phyloP scores from a whole-genome alignment of 2,113 vertebrate genomes.

The Pollachius pollachius region DNA sequence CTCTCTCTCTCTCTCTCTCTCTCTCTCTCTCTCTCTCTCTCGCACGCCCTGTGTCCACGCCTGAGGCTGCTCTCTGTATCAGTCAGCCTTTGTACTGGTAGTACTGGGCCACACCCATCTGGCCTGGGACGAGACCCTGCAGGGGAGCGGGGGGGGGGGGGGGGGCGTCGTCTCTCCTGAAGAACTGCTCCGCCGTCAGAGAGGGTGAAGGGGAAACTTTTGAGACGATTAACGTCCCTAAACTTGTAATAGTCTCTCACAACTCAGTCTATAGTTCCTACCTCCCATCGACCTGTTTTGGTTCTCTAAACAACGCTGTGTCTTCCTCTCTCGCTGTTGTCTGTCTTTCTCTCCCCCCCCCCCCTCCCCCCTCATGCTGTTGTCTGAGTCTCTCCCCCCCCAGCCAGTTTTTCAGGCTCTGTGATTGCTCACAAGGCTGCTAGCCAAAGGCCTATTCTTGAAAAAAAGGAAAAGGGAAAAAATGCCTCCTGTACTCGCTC shows the following conservation, averaged over 20 bases:
- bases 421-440: conserved; percentile 28
- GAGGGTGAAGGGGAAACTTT: background rate
- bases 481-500: conserved; percentile 11
- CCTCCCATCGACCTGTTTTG: background rate
- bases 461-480: conserved; percentile 29
- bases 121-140: too few relatives aligned
- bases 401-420: conserved; percentile 35
- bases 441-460: conserved; percentile 48
- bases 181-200: too few relatives aligned
- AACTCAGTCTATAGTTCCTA: background rate
- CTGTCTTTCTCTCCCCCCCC: conserved; percentile 18
- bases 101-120: too few relatives aligned
- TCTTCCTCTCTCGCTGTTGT: background rate
- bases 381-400: conserved; percentile 5
- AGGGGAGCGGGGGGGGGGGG: too few relatives aligned
- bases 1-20: too few relatives aligned
- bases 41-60: too few relatives aligned
- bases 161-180: too few relatives aligned
- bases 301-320: background rate
- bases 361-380: conserved; percentile 41
- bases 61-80: too few relatives aligned
- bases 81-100: too few relatives aligned
- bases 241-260: background rate
- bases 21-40: too few relatives aligned
- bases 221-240: conserved; percentile 5